Evolutionary conservation across 2,113 vertebrate species (phyloP), one percentile per base, ranked within the genome.

Genomic region (Barbus barbus): DNA sequence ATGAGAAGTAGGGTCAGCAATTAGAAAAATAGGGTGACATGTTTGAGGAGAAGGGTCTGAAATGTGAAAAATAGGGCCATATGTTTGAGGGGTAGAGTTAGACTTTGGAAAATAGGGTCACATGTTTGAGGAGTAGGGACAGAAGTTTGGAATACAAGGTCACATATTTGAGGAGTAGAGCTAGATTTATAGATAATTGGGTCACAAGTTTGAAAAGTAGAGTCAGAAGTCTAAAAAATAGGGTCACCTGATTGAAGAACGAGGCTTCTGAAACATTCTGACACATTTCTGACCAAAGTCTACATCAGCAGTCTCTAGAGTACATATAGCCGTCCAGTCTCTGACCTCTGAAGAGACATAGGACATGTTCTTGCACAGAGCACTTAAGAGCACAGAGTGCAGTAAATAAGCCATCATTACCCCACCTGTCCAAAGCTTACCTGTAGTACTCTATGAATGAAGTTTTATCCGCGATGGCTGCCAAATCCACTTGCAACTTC

Each of bases 371-470:
- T 78, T 61, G 36, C 31, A 33, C n/a, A 46, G 51, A 73, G 3
- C 13, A 33, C 65, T 46, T 9, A 33, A 61, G 53, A 36, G 13
- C 36, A 67, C 9, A 0, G 5, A 28, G 58, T n/a, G 4, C 24
- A 48, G 1, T 16, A 81, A 73, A 44, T 18, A 65, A 65, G 41
- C 14, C 22, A 31, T 8, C 18, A 13, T 77, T 4, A 71, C 41
- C 38, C 26, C 5, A 36, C 24, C 22, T 12, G 9, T 18, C 3
- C 41, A 14, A 81, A 58, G 9, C 90, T 91, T 89, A 98, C 97
- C 97, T 96, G 90, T 97, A 98, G 87, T 97, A 94, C 89, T 98
- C 98, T 1, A 95, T 26, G 1, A 89, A 92, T 86, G 91, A 89
- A 1, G 93, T 90, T 61, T 94, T 88, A 46, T 91, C 51, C 0